Evolutionary conservation across 1,140 invertebrate species (phyloP), one percentile per base, ranked within the genome.

Genomic region (Chrysopa pallens): DNA sequence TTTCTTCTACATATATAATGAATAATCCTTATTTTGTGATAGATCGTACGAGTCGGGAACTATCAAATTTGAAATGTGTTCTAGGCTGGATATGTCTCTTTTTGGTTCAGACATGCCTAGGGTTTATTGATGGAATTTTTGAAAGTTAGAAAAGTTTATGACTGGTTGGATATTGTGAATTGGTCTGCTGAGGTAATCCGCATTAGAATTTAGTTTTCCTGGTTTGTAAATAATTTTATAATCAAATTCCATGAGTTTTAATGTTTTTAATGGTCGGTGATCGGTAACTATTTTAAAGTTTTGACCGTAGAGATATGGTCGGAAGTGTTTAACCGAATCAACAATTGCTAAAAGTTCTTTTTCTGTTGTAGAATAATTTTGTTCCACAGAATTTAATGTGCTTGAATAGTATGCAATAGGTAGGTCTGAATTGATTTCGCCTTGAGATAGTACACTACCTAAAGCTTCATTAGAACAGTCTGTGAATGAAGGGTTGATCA

Each of bases 321-420:
- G 42, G 31, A 64, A 62, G 28, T 58, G 48, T 39, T 61, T 51
- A 6, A 64, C 48, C 1, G 56, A 57, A 50, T 50, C 58, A 9
- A 69, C 46, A 11, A 56, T 50, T 7, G 49, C 52, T 38, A 57
- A 44, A 27, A 52, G 47, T 45, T 57, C 46, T 39, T 48, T 50
- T 38, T 57, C 52, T 1, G 47, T 55, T 5, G 53, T 48, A 0
- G 48, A 44, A 33, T 51, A 53, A 35, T 52, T 48, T 35, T 15
- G 40, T 53, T 59, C 55, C 0, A 48, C 46, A 48, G 52, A 46
- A 29, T 52, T 55, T 2, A 62, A 33, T 1, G 53, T 56, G 15
- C 55, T 40, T 6, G 46, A 50, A 13, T 51, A 48, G 44, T 52
- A 61, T 13, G 52, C 52, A 5, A 63, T 50, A 1, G 56, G 56